Conservation (phyloP, 2,797 vertebrate species). For the Acropternis orthonyx region DNA sequence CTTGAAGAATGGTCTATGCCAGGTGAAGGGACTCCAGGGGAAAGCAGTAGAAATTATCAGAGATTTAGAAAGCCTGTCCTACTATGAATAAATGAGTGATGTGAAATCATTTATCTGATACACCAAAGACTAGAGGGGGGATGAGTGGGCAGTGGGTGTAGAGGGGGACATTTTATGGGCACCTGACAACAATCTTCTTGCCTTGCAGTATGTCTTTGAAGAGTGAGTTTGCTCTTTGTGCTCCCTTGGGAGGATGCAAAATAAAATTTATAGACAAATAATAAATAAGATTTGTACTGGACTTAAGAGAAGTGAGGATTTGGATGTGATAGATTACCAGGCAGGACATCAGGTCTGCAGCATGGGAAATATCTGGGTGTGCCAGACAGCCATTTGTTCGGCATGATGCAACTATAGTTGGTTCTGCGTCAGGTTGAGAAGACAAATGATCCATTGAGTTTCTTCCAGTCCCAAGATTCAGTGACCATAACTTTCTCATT, state of each 20-base stretch:
- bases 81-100: neutral
- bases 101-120: conserved; percentile 14
- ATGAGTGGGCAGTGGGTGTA: too few relatives aligned
- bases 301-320: neutral
- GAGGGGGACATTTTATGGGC: neutral
- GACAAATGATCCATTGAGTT: neutral
- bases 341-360: neutral
- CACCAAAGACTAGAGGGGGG: neutral
- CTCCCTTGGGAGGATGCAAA: neutral
- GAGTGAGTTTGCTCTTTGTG: neutral
- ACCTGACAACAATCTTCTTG: neutral
- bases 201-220: conserved; percentile 3
- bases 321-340: neutral
- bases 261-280: neutral
- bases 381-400: neutral
- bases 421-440: neutral
- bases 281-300: neutral
- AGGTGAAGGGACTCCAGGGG: neutral
- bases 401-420: neutral
- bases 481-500: neutral
- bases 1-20: neutral
- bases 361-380: neutral
- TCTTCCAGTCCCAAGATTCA: neutral
- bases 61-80: neutral
- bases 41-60: conserved; percentile 11